A percentile compares a stretch with the other conserved stretches of the same genome.
phyloP scores from a whole-genome alignment of 2,113 vertebrate species.

The Esox niger region DNA sequence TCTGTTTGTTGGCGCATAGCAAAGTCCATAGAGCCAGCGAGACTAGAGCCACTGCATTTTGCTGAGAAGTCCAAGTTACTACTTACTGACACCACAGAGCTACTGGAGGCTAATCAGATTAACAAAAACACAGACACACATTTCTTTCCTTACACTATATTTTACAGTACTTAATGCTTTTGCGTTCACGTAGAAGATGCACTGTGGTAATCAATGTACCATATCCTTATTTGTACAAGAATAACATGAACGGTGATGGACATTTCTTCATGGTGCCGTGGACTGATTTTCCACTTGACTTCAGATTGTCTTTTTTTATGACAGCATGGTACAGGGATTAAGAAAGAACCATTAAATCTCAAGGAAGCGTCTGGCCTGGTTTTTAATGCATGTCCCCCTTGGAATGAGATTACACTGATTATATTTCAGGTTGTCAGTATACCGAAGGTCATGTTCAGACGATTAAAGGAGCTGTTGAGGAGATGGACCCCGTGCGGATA shows the following conservation, averaged over 20 bases:
- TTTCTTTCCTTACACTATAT: background rate
- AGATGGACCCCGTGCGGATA: conserved; percentile 18
- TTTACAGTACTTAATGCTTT: background rate
- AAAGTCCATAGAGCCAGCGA: conserved; percentile 44
- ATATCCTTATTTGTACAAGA: no score
- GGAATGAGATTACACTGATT: conserved; percentile 49
- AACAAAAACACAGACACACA: conserved; percentile 11
- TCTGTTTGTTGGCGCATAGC: conserved; percentile 41
- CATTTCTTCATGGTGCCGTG: no score
- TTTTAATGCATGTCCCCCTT: conserved; percentile 37
- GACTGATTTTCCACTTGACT: no score
- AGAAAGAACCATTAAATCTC: no score
- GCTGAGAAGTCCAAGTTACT: conserved; percentile 30
- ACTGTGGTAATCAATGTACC: no score
- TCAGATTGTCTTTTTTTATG: no score
- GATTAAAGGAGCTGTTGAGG: conserved; percentile 48
- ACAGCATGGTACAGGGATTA: no score
- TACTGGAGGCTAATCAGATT: conserved; percentile 41
- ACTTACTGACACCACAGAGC: conserved; percentile 39
- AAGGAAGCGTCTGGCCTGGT: conserved; percentile 46
- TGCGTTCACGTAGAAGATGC: background rate
- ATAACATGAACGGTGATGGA: no score
- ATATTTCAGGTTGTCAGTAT: conserved; percentile 49
- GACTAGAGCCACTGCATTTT: conserved; percentile 47
- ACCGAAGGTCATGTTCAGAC: conserved; percentile 63